Base-by-base conservation (phyloP, 2,797 vertebrate genomes). In the Acanthurus leucopareius region DNA sequence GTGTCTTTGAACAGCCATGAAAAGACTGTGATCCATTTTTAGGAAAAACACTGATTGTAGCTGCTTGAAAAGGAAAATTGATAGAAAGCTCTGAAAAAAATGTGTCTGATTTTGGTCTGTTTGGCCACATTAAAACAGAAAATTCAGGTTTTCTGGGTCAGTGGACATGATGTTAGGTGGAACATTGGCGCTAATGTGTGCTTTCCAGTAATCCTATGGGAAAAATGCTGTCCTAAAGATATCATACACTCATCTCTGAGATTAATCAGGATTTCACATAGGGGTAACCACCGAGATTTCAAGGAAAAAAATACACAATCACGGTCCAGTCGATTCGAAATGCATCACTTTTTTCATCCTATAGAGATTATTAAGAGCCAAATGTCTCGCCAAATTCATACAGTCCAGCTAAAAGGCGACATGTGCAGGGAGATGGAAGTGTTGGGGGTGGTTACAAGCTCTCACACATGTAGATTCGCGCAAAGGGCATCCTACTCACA, bases 401-500 rank as follows among this genome's bases (percentile, higher is more conserved):
- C 32, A 40, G 69, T 8, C 56, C n/a, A 28, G 48, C 64, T 22
- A 77, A 63, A 63, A 66, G 60, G 28, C 7, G 10, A 32, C 38
- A 38, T n/a, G 20, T 28, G 11, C 17, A 47, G 57, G 51, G 17
- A 49, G 35, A 28, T 35, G 48, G 11, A 22, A 14, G 35, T 58
- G 35, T 25, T 10, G 20, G 20, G 44, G 73, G 44, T 19, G 59
- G 47, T 75, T 20, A 62, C 42, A 61, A 66, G 64, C 62, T 15
- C 57, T 62, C 65, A 76, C 67, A 75, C 78, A 75, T 54, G 63
- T 64, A 80, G 75, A 81, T 73, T 77, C 54, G 54, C 1, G n/a
- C 75, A 88, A 79, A 88, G 84, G 83, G 75, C 85, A 84, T 73
- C 75, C 56, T 61, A 62, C 84, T 82, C 86, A 77, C 89, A 85